phyloP scores from a whole-genome alignment of 2,113 vertebrate species.

The Grantiella picta region DNA sequence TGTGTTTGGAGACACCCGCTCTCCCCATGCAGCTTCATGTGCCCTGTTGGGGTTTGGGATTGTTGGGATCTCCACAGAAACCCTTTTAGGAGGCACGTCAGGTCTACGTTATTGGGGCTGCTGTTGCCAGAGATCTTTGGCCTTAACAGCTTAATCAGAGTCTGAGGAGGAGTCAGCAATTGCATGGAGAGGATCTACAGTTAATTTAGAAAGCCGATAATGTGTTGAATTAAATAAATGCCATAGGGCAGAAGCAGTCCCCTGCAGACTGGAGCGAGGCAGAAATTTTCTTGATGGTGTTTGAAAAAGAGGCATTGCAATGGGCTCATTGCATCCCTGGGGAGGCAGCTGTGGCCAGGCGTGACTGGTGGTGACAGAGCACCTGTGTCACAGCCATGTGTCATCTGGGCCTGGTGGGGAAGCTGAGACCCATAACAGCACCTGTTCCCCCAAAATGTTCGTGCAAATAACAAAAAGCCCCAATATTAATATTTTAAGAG shows the following conservation, averaged over 20 bases:
- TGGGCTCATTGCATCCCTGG: not conserved
- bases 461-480: not conserved
- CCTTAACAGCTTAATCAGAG: not conserved
- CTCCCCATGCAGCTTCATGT: not conserved
- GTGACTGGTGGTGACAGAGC: not conserved
- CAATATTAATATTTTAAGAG: not conserved
- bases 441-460: not conserved
- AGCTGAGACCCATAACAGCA: rapidly evolving
- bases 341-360: not conserved
- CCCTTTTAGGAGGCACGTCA: not conserved
- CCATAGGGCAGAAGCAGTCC: not conserved
- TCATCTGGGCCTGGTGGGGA: not conserved
- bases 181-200: not conserved
- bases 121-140: not conserved
- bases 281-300: not conserved
- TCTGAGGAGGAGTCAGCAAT: not conserved
- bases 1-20: not conserved
- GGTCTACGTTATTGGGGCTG: rapidly evolving
- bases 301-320: not conserved
- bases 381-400: not conserved
- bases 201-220: not conserved
- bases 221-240: not conserved
- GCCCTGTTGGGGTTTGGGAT: not conserved
- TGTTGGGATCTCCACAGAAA: not conserved
- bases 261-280: not conserved